A percentile compares a stretch with the other conserved stretches of the same genome.
phyloP scores from a whole-genome alignment of 2,797 vertebrate species.

The Alfaro cultratus region DNA sequence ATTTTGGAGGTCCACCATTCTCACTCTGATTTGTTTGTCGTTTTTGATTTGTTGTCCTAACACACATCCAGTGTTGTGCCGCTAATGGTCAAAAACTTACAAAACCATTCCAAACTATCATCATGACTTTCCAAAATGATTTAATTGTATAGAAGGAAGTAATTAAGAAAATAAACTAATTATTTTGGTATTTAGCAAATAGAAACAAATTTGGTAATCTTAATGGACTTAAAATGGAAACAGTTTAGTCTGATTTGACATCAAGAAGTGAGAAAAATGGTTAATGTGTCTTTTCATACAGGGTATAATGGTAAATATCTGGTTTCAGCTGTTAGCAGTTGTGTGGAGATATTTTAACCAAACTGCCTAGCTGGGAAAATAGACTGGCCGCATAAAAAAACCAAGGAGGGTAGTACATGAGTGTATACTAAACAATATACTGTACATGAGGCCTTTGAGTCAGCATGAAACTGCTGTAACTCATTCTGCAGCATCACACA shows the following conservation, averaged over 20 bases:
- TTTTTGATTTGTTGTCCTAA: neutral
- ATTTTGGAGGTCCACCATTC: neutral
- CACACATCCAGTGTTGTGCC: neutral
- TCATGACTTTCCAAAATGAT: neutral
- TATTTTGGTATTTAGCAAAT: neutral
- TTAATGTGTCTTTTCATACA: neutral
- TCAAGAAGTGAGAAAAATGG: neutral
- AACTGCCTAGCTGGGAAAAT: neutral
- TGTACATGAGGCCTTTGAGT: neutral
- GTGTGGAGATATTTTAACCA: neutral
- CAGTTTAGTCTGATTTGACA: neutral
- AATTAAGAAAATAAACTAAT: neutral
- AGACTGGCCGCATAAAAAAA: neutral
- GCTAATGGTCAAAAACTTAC: neutral
- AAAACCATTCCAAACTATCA: neutral
- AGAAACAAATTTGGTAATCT: neutral
- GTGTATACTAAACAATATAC: neutral
- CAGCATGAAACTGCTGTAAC: neutral
- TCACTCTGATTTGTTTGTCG: neutral
- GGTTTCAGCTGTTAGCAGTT: constrained; percentile 1
- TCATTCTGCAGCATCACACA: neutral
- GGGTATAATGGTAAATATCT: neutral
- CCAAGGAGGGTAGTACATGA: too few species aligned
- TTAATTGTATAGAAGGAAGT: neutral
- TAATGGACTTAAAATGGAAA: neutral